Conservation (phyloP, 2,113 vertebrate genomes). For the Crotalus tigris region DNA sequence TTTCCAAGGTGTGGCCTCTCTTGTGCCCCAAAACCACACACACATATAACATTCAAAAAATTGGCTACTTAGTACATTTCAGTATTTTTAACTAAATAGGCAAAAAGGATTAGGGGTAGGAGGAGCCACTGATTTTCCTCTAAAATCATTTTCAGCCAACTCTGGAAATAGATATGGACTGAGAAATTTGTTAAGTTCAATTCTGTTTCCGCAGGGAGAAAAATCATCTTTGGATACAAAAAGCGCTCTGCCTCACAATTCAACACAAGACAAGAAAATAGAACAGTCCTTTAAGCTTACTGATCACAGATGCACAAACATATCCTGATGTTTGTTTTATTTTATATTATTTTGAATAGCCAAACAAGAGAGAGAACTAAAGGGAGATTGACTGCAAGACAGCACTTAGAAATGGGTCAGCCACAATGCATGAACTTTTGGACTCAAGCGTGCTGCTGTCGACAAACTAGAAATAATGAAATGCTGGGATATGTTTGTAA, state of each 20-base stretch:
- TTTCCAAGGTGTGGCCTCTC: background rate
- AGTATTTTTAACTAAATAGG: background rate
- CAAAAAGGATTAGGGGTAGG: constrained; percentile 1
- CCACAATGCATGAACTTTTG: constrained; percentile 83
- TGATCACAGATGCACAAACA: constrained; percentile 32
- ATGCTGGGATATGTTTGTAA: constrained; percentile 92
- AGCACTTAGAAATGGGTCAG: constrained; percentile 72
- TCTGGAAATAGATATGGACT: background rate
- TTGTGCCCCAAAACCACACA: background rate
- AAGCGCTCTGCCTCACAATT: background rate
- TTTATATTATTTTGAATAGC: constrained; percentile 51
- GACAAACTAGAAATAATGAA: constrained; percentile 86
- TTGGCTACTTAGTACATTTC: background rate
- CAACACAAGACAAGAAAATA: background rate
- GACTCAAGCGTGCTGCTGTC: constrained; percentile 84
- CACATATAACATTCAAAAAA: background rate
- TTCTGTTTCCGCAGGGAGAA: constrained; percentile 23
- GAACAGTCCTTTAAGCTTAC: constrained; percentile 28
- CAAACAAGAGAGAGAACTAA: constrained; percentile 14
- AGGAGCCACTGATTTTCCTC: background rate
- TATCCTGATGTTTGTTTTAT: constrained; percentile 37
- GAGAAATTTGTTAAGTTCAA: constrained; percentile 45
- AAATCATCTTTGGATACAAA: constrained; percentile 30
- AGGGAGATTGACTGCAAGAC: constrained; percentile 58
- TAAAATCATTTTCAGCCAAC: constrained; percentile 20